A percentile compares a stretch with the other conserved stretches of the same genome.
Evolutionary conservation across 2,113 vertebrate species (phyloP).

Genomic region (Lasiurus cinereus): DNA sequence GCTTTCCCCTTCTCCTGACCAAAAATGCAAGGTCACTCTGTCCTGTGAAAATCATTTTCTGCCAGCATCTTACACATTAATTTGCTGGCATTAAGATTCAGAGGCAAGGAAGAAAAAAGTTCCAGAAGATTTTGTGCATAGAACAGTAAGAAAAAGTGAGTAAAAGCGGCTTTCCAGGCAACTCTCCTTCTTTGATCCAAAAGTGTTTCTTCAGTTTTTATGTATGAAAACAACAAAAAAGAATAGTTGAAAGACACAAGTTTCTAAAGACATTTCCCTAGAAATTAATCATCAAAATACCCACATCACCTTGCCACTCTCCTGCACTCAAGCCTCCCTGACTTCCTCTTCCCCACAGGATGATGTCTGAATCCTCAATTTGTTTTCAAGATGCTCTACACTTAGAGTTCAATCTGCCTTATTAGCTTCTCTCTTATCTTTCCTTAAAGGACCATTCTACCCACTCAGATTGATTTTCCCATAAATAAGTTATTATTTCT

Average conservation of each 20-base stretch:
- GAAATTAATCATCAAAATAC: slow-evolving; percentile 38
- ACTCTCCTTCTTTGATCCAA: slow-evolving; percentile 65
- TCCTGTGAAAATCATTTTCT: slow-evolving; percentile 84
- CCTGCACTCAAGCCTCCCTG: not conserved
- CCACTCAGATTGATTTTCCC: not conserved
- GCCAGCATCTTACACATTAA: slow-evolving; percentile 78
- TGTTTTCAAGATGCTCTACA: not conserved
- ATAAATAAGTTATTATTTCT: not conserved
- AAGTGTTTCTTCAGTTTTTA: slow-evolving; percentile 59
- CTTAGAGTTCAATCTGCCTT: not conserved
- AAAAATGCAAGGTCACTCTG: slow-evolving; percentile 82
- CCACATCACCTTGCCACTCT: slow-evolving; percentile 4
- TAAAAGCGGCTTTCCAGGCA: slow-evolving; percentile 44
- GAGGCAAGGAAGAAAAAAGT: slow-evolving; percentile 77
- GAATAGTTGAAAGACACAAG: slow-evolving; percentile 27
- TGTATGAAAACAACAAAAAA: slow-evolving; percentile 63
- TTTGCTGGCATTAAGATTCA: slow-evolving; percentile 84
- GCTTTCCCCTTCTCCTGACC: slow-evolving; percentile 77
- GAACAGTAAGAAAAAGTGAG: slow-evolving; percentile 51
- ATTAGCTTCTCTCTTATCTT: not conserved
- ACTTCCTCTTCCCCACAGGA: not conserved
- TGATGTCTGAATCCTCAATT: not conserved
- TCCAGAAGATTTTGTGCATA: slow-evolving; percentile 1
- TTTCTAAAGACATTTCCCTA: slow-evolving; percentile 51
- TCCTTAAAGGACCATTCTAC: not conserved